These are phyloP conservation scores for Drosophila nannoptera DNA, from an alignment of 1,140 invertebrate species.

Conservation along the genomic window DNA sequence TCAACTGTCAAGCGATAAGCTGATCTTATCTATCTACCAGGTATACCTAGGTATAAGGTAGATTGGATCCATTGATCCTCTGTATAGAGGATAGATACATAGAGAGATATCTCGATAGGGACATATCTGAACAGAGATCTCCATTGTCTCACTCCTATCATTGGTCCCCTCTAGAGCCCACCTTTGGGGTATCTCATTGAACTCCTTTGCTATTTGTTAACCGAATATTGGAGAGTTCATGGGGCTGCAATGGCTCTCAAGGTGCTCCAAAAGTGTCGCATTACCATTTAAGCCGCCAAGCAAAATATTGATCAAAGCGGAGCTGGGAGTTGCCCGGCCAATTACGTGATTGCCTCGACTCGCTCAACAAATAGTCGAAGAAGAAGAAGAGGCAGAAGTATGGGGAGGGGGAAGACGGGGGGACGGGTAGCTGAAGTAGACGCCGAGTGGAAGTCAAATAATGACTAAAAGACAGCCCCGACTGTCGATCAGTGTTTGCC, in stretches of 20 bases:
- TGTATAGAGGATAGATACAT: too few relatives aligned
- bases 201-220: not conserved
- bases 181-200: not conserved
- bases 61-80: too few relatives aligned
- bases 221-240: not conserved
- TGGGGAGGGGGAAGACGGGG: not conserved
- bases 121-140: too few relatives aligned
- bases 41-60: too few relatives aligned
- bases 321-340: slow-evolving; percentile 18
- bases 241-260: not conserved
- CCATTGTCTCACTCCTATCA: too few relatives aligned
- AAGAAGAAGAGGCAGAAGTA: not conserved
- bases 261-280: slow-evolving; percentile 10
- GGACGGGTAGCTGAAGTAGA: too few relatives aligned
- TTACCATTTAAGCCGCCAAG: slow-evolving; percentile 8
- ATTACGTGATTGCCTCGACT: slow-evolving; percentile 18
- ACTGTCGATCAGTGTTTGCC: slow-evolving; percentile 3
- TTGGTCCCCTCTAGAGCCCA: not conserved
- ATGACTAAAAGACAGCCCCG: slow-evolving; percentile 6
- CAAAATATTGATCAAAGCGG: not conserved
- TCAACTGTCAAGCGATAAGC: too few relatives aligned
- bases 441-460: not conserved
- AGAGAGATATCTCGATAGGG: too few relatives aligned
- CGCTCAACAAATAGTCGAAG: not conserved
- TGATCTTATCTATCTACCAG: too few relatives aligned